Conservation (phyloP, 1,140 invertebrate species). For the Drosophila willistoni region DNA sequence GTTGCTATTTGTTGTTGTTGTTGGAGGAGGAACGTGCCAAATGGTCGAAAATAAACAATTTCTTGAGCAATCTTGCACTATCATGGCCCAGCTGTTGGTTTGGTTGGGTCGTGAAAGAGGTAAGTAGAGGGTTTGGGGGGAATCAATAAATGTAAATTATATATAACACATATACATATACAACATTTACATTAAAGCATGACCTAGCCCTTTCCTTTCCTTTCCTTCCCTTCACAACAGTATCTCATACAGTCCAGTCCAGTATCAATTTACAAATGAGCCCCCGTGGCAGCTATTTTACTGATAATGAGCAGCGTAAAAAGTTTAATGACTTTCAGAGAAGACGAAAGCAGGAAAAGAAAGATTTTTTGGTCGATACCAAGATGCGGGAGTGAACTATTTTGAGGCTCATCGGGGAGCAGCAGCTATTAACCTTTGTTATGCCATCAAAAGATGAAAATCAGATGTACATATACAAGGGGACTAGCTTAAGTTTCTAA, state of each 20-base stretch:
- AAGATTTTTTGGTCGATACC: background rate
- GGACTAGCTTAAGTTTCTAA: no score
- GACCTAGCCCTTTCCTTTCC: no score
- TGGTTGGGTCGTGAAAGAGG: background rate
- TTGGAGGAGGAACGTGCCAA: conserved; percentile 73
- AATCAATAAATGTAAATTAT: background rate
- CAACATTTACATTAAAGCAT: background rate
- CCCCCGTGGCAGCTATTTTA: conserved; percentile 2
- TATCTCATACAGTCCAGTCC: background rate
- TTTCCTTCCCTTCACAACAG: no score
- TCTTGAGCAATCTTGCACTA: conserved; percentile 19
- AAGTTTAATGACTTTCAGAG: conserved; percentile 4
- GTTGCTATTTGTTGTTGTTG: conserved; percentile 55
- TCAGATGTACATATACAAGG: no score
- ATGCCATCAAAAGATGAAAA: no score
- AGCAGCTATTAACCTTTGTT: no score
- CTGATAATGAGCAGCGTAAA: conserved; percentile 1
- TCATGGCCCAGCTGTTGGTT: background rate
- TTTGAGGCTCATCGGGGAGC: background rate
- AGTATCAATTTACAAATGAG: background rate
- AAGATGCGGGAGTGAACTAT: background rate
- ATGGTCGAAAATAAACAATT: conserved; percentile 65
- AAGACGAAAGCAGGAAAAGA: background rate
- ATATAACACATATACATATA: background rate
- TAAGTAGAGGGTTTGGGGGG: background rate